Percentiles rank a stretch among this genome's conserved stretches.
These are phyloP conservation scores for Nothobranchius furzeri DNA, from an alignment of 2,113 vertebrate species.

Conservation along the genomic window DNA sequence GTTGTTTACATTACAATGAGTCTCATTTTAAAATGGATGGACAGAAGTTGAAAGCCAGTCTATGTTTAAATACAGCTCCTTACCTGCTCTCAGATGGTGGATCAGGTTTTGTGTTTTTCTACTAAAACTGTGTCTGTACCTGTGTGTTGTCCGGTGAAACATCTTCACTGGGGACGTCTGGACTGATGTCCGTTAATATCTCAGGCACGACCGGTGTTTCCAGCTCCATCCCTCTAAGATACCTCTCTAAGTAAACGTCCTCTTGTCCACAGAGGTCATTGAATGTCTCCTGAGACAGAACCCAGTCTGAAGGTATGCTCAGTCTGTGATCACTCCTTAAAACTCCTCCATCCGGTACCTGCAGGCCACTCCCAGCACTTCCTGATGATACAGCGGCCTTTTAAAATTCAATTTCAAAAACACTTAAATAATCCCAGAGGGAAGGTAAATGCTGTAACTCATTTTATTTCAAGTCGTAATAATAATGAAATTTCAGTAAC, in stretches of 20 bases:
- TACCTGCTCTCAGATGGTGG: background rate
- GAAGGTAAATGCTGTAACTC: too few relatives aligned
- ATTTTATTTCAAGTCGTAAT: too few relatives aligned
- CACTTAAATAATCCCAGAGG: too few relatives aligned
- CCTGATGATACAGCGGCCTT: background rate
- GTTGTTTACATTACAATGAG: too few relatives aligned
- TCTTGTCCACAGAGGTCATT: constrained; percentile 33
- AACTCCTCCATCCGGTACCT: background rate
- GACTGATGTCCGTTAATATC: constrained; percentile 44
- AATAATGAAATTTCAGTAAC: too few relatives aligned
- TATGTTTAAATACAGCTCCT: too few relatives aligned
- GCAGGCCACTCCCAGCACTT: constrained; percentile 32
- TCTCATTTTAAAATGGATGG: too few relatives aligned
- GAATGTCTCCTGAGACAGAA: constrained; percentile 54
- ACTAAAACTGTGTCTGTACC: constrained; percentile 48
- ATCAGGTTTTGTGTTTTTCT: background rate
- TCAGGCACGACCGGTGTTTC: constrained; percentile 57
- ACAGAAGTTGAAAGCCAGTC: too few relatives aligned
- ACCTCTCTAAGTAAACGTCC: background rate
- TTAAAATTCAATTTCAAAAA: background rate
- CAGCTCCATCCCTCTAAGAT: constrained; percentile 38
- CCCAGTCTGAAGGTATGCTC: constrained; percentile 43
- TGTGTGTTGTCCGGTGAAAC: constrained; percentile 48
- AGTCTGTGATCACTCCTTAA: constrained; percentile 40
- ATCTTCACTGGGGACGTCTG: constrained; percentile 22